phyloP scores from a whole-genome alignment of 92 coral and sea anemone genomes.

The Hydrozoanthus gracilis region DNA sequence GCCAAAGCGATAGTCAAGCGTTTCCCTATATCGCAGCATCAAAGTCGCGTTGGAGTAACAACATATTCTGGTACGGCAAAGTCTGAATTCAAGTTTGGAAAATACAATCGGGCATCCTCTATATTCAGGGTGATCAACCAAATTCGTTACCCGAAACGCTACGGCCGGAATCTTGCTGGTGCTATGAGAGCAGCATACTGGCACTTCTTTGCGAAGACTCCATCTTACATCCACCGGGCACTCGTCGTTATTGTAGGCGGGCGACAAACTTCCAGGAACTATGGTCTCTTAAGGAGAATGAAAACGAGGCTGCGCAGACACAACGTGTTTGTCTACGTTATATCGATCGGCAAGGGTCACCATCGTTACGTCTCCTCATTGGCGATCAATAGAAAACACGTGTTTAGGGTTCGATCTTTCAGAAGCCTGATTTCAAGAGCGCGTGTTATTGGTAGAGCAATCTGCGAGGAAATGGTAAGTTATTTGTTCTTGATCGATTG shows the following conservation, averaged over 20 bases:
- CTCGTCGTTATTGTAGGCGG: slow-evolving; percentile 76
- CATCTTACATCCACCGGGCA: slow-evolving; percentile 83
- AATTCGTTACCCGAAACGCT: slow-evolving; percentile 62
- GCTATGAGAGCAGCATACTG: slow-evolving; percentile 69
- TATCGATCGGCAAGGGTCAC: slow-evolving; percentile 1
- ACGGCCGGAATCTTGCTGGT: slow-evolving; percentile 79
- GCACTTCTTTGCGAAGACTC: slow-evolving; percentile 68
- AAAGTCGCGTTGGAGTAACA: slow-evolving; percentile 84
- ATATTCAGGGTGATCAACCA: slow-evolving; percentile 26
- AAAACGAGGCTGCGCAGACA: slow-evolving; percentile 14
- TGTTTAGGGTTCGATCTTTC: slow-evolving; percentile 23
- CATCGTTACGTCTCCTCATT: slow-evolving; percentile 20
- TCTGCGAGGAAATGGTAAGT: slow-evolving; percentile 51
- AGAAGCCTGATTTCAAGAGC: slow-evolving; percentile 19
- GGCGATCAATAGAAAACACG: slow-evolving; percentile 15
- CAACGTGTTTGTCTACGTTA: slow-evolving; percentile 24
- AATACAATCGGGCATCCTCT: background rate
- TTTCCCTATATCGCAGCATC: slow-evolving; percentile 84
- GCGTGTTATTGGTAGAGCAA: slow-evolving; percentile 32
- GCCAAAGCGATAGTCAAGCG: slow-evolving; percentile 72
- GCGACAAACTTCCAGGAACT: slow-evolving; percentile 47
- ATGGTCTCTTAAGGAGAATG: background rate
- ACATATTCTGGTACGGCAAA: slow-evolving; percentile 73
- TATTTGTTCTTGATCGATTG: background rate
- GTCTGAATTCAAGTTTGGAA: slow-evolving; percentile 60